A percentile compares a stretch with the other conserved stretches of the same genome.
These are phyloP conservation scores for Ophion costatus DNA, from an alignment of 2,888 invertebrate genomes.

Conservation along the genomic window DNA sequence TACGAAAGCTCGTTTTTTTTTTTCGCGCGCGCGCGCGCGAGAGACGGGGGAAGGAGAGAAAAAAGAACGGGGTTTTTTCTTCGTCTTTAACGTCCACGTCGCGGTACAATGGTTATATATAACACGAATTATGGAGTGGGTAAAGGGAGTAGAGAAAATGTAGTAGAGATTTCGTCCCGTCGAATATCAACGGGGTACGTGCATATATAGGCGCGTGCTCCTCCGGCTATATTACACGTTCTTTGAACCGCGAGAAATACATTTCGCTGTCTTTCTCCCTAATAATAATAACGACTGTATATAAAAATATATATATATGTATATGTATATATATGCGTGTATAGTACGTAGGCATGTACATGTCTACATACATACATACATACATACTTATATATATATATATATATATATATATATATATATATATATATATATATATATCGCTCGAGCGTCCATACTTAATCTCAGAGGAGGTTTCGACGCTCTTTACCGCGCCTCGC, in stretches of 20 bases:
- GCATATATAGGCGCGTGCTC: slow-evolving; percentile 56
- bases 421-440: slow-evolving; percentile 24
- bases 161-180: slow-evolving; percentile 63
- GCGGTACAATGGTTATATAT: slow-evolving; percentile 60
- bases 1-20: slow-evolving; percentile 29
- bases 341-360: slow-evolving; percentile 4
- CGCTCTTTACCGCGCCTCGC: slow-evolving; percentile 72
- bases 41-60: background rate
- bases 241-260: slow-evolving; percentile 26
- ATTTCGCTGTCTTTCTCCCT: slow-evolving; percentile 58
- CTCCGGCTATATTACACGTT: slow-evolving; percentile 18
- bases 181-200: slow-evolving; percentile 60
- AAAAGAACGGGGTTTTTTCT: slow-evolving; percentile 33
- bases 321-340: slow-evolving; percentile 25
- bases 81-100: slow-evolving; percentile 36
- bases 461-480: slow-evolving; percentile 83
- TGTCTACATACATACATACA: no score
- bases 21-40: background rate
- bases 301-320: slow-evolving; percentile 48
- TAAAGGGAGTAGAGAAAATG: slow-evolving; percentile 44
- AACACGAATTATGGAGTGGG: slow-evolving; percentile 45
- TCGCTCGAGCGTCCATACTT: slow-evolving; percentile 72
- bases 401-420: slow-evolving; percentile 19
- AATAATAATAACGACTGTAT: slow-evolving; percentile 71
- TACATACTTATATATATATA: background rate